phyloP scores from a whole-genome alignment of 2,888 invertebrate genomes.

The Tolmerus cingulatus region DNA sequence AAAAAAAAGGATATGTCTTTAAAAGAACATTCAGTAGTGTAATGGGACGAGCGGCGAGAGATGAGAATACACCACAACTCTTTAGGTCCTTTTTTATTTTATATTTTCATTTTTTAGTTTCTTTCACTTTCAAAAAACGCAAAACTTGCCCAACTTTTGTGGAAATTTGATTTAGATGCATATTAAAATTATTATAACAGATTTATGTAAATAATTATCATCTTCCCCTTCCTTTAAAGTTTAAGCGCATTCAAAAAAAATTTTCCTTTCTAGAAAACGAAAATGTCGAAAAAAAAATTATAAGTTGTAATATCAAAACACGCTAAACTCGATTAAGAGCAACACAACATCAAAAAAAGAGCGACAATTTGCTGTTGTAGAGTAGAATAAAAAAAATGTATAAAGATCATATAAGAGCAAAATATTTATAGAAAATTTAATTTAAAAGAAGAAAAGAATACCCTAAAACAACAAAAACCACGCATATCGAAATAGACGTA shows the following conservation, averaged over 20 bases:
- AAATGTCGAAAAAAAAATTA: neutral
- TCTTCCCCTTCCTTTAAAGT: neutral
- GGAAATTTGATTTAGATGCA: neutral
- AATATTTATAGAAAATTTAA: slow-evolving; percentile 40
- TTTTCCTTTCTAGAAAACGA: neutral
- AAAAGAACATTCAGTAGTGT: slow-evolving; percentile 3
- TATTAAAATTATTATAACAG: neutral
- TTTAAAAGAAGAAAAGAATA: slow-evolving; percentile 18
- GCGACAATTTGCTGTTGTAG: slow-evolving; percentile 24
- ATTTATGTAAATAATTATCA: neutral
- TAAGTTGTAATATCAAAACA: neutral
- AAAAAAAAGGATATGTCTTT: slow-evolving; percentile 14
- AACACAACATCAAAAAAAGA: neutral
- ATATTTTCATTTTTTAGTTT: neutral
- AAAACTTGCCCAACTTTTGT: neutral
- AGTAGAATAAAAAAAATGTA: slow-evolving; percentile 10
- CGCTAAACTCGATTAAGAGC: neutral
- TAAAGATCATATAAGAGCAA: slow-evolving; percentile 3
- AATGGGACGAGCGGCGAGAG: neutral
- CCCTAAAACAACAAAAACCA: slow-evolving; percentile 33
- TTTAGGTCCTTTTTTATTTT: neutral
- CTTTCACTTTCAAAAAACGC: neutral
- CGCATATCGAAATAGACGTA: slow-evolving; percentile 29
- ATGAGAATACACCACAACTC: neutral
- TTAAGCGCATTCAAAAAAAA: neutral